These are phyloP conservation scores for Ctenomys sociabilis DNA, from an alignment of 2,113 vertebrate species.

Conservation along the genomic window DNA sequence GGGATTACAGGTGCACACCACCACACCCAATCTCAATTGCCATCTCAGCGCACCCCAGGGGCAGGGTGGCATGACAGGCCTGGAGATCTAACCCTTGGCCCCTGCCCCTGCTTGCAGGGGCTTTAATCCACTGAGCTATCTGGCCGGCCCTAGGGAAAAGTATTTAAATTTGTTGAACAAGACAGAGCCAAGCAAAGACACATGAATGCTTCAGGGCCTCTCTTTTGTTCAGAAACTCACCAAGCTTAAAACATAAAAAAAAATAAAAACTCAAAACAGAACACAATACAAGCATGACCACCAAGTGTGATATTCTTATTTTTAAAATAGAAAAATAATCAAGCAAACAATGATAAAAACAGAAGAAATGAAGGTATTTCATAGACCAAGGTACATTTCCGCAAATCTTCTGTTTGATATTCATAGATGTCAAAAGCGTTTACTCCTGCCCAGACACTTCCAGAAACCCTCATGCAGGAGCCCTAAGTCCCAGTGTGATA, in stretches of 20 bases:
- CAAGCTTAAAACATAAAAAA: neutral
- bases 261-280: neutral
- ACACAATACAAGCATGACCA: neutral
- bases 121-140: no score
- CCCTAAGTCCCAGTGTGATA: neutral
- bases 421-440: neutral
- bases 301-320: neutral
- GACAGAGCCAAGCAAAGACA: neutral
- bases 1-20: no score
- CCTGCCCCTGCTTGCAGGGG: no score
- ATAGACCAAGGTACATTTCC: neutral
- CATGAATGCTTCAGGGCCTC: neutral
- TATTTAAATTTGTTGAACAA: no score
- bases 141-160: no score
- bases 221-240: conserved; percentile 4
- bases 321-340: conserved; percentile 25
- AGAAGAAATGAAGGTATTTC: neutral
- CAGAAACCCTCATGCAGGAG: neutral
- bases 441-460: neutral
- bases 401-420: neutral
- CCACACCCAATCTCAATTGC: no score
- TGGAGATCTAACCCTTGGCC: no score
- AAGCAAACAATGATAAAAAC: neutral
- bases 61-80: no score
- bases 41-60: no score